A percentile compares a stretch with the other conserved stretches of the same genome.
phyloP scores from a whole-genome alignment of 2,113 vertebrate genomes.

The Rissa tridactyla region DNA sequence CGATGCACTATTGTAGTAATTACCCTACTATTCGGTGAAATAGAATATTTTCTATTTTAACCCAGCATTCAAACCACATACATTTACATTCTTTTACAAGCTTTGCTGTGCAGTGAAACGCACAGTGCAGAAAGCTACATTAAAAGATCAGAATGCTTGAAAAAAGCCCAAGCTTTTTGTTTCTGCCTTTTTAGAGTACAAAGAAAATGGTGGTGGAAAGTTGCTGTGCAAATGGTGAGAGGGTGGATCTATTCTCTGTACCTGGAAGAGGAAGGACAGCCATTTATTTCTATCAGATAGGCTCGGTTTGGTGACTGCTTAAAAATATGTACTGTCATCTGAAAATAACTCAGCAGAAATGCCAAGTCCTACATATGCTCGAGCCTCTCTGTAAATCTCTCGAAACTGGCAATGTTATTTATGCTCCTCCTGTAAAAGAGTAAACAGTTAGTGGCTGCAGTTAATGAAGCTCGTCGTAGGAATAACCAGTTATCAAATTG shows the following conservation, averaged over 20 bases:
- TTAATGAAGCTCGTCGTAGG: not conserved
- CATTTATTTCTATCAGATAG: not conserved
- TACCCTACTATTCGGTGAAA: constrained; percentile 54
- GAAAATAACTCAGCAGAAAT: not conserved
- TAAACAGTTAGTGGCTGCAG: not conserved
- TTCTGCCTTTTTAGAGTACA: not conserved
- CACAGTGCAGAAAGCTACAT: not conserved
- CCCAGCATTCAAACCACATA: constrained; percentile 52
- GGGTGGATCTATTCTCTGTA: not conserved
- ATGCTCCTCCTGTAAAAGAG: not conserved
- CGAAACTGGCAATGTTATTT: not conserved
- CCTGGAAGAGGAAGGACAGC: not conserved
- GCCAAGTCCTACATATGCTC: not conserved
- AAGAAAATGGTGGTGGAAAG: not conserved
- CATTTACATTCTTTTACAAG: constrained; percentile 50
- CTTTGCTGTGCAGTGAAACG: constrained; percentile 12
- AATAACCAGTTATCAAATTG: not conserved
- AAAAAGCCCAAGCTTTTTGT: not conserved
- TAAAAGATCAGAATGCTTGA: not conserved
- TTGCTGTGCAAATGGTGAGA: not conserved
- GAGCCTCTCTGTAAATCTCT: not conserved
- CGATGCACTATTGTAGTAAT: constrained; percentile 57
- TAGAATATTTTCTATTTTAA: constrained; percentile 64
- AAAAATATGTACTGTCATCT: not conserved
- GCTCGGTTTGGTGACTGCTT: not conserved